Conservation (phyloP, 2,113 vertebrate species). For the Hiodon alosoides region DNA sequence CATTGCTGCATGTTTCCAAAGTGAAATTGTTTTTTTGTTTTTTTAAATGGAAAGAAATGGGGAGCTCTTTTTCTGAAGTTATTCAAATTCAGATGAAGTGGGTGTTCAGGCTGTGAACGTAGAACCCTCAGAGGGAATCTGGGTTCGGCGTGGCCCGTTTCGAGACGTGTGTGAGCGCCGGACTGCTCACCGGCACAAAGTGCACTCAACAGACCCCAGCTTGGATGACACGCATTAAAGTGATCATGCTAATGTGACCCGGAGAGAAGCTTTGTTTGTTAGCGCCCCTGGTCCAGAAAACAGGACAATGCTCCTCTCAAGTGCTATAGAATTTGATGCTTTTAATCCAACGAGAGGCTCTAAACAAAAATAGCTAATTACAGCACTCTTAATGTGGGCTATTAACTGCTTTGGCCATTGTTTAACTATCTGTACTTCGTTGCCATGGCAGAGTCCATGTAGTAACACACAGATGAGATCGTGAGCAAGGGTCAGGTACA, state of each 20-base stretch:
- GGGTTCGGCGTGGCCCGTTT: background rate
- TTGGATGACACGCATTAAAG: conserved; percentile 12
- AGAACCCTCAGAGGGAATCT: background rate
- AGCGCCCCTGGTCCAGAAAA: background rate
- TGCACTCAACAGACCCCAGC: background rate
- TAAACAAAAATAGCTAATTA: conserved; percentile 21
- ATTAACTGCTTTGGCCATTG: conserved; percentile 8
- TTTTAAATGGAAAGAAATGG: too few relatives aligned
- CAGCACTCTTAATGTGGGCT: background rate
- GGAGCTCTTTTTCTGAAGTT: too few relatives aligned
- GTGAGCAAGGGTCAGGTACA: background rate
- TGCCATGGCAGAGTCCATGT: conserved; percentile 15
- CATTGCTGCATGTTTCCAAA: too few relatives aligned
- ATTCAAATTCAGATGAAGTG: too few relatives aligned
- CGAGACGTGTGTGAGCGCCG: background rate
- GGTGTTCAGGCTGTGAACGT: too few relatives aligned
- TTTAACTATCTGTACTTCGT: conserved; percentile 5
- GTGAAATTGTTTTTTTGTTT: too few relatives aligned
- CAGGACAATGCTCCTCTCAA: background rate
- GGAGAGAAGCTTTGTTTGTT: background rate
- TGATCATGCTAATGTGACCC: conserved; percentile 4
- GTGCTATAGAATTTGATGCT: conserved; percentile 13
- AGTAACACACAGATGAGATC: background rate
- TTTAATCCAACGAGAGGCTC: conserved; percentile 21
- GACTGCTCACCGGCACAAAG: too few relatives aligned